Conservation (phyloP, 2,888 invertebrate species). For the Melipona beecheii region DNA sequence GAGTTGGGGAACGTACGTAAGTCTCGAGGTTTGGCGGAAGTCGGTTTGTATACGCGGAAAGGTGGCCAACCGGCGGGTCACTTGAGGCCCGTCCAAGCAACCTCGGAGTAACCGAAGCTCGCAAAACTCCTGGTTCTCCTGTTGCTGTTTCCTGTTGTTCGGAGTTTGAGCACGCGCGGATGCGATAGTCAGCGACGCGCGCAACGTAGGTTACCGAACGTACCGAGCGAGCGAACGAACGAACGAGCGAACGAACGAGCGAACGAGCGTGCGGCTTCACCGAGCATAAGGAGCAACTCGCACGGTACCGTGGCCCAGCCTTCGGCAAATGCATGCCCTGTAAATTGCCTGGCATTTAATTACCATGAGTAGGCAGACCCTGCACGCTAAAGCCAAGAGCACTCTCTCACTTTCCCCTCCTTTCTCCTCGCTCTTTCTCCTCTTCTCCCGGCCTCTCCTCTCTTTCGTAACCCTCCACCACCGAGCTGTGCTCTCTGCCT, state of each 20-base stretch:
- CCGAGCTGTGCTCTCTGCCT: too few relatives aligned
- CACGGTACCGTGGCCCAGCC: conserved; percentile 67
- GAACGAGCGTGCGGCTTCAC: conserved; percentile 37
- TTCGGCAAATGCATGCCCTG: conserved; percentile 79
- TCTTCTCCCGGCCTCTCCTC: conserved; percentile 15
- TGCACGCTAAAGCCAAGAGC: conserved; percentile 76
- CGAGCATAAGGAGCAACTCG: conserved; percentile 65
- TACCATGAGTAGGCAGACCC: conserved; percentile 81
- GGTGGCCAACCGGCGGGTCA: conserved; percentile 28
- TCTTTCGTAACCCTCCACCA: conserved; percentile 52
- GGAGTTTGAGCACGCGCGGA: not conserved
- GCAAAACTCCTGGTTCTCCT: conserved; percentile 32
- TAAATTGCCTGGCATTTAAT: conserved; percentile 84
- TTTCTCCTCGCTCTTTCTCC: conserved; percentile 26
- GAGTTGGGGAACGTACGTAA: conserved; percentile 63
- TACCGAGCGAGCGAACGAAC: not conserved
- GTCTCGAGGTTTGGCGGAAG: conserved; percentile 21
- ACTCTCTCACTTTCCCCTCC: conserved; percentile 52
- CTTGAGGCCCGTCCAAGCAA: conserved; percentile 25
- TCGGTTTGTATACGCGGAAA: conserved; percentile 34
- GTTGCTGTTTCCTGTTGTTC: conserved; percentile 11
- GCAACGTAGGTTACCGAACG: not conserved
- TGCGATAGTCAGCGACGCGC: not conserved
- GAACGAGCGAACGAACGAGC: not conserved
- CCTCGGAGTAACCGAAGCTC: conserved; percentile 7